Evolutionary conservation across 2,888 invertebrate genomes (phyloP).

Genomic region (Epinotia brunnichana): DNA sequence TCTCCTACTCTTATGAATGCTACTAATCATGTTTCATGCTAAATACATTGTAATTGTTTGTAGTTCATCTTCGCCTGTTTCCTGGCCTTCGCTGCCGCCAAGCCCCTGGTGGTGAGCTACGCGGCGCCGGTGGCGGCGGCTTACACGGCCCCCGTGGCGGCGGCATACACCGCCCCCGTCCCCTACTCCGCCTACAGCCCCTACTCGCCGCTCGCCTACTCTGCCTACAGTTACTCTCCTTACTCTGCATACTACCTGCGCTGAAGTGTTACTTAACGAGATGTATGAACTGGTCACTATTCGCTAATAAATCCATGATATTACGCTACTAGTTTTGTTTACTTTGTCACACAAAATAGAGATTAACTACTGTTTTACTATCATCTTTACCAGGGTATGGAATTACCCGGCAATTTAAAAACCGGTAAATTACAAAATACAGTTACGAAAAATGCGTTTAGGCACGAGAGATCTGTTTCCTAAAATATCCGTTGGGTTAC

Average conservation of each 20-base stretch:
- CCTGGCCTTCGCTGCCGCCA: conserved; percentile 72
- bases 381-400: no score
- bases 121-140: conserved; percentile 32
- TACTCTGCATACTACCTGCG: conserved; percentile 57
- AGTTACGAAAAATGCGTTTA: no score
- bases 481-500: no score
- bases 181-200: conserved; percentile 66
- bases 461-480: no score
- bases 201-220: conserved; percentile 61
- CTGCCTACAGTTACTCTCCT: conserved; percentile 62
- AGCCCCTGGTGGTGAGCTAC: conserved; percentile 55
- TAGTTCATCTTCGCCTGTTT: conserved; percentile 82
- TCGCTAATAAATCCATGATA: conserved; percentile 36
- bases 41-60: not conserved
- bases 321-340: conserved; percentile 2
- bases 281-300: conserved; percentile 5
- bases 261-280: conserved; percentile 8
- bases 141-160: conserved; percentile 40
- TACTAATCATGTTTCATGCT: not conserved
- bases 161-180: conserved; percentile 60
- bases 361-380: no score
- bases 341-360: not conserved
- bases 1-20: not conserved
- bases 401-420: no score
- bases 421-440: no score